Evolutionary conservation across 2,888 invertebrate species (phyloP).

Genomic region (Acleris holmiana): DNA sequence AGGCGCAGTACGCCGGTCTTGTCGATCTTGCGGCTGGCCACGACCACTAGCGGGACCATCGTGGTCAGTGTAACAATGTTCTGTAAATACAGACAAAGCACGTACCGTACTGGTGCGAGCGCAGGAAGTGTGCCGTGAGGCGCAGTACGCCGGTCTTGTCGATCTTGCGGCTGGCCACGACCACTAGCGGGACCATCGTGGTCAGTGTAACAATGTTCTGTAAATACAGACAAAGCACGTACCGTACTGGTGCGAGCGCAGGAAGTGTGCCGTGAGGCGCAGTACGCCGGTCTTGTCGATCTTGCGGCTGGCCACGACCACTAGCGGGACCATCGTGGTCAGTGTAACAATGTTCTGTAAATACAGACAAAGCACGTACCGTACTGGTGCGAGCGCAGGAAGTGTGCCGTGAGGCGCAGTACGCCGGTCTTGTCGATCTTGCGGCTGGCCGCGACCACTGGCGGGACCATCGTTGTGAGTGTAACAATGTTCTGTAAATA

Average conservation of each 20-base stretch:
- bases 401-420: too few relatives aligned
- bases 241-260: slow-evolving; percentile 89
- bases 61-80: slow-evolving; percentile 91
- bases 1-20: slow-evolving; percentile 93
- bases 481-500: too few relatives aligned
- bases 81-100: slow-evolving; percentile 70
- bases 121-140: slow-evolving; percentile 92
- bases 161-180: slow-evolving; percentile 90
- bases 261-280: slow-evolving; percentile 92
- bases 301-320: slow-evolving; percentile 90
- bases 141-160: slow-evolving; percentile 95
- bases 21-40: slow-evolving; percentile 91
- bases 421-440: too few relatives aligned
- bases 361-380: too few relatives aligned
- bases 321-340: slow-evolving; percentile 91
- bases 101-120: too few relatives aligned
- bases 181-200: slow-evolving; percentile 91
- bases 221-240: slow-evolving; percentile 46
- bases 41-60: slow-evolving; percentile 92
- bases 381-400: too few relatives aligned
- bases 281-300: slow-evolving; percentile 96
- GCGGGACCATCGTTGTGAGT: too few relatives aligned
- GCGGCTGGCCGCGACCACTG: too few relatives aligned
- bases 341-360: too few relatives aligned
- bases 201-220: slow-evolving; percentile 92